These are phyloP conservation scores for Addax nasomaculatus DNA, from an alignment of 2,113 vertebrate genomes.

Conservation along the genomic window DNA sequence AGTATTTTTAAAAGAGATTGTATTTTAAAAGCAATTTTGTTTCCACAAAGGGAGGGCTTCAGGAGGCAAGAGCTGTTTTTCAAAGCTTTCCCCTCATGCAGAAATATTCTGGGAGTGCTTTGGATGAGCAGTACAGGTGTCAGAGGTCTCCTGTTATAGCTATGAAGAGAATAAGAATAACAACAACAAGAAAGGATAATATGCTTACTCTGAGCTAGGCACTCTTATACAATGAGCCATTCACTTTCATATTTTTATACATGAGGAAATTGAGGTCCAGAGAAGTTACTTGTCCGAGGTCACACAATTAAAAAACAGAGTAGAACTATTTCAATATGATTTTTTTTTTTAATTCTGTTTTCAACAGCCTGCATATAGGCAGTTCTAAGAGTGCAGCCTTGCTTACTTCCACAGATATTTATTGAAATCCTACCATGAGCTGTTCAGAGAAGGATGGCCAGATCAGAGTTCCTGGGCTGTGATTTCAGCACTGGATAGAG, in stretches of 20 bases:
- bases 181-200: not conserved
- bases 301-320: not conserved
- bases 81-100: not conserved
- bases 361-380: not conserved
- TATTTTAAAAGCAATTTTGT: not conserved
- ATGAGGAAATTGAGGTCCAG: not conserved
- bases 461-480: not conserved
- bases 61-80: not conserved
- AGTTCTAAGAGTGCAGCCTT: not conserved
- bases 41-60: not conserved
- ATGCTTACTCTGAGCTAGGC: not conserved
- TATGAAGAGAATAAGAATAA: not conserved
- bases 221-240: not conserved
- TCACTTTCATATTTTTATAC: not conserved
- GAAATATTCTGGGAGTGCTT: not conserved
- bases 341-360: not conserved
- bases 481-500: conserved; percentile 18
- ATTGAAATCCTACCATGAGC: not conserved
- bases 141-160: not conserved
- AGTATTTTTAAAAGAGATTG: not conserved
- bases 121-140: not conserved
- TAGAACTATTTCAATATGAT: not conserved
- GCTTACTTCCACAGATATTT: not conserved
- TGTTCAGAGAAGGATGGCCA: not conserved
- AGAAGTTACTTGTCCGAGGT: not conserved